Base-by-base conservation (phyloP, 2,797 vertebrate genomes). In the Cyprinella venusta region DNA sequence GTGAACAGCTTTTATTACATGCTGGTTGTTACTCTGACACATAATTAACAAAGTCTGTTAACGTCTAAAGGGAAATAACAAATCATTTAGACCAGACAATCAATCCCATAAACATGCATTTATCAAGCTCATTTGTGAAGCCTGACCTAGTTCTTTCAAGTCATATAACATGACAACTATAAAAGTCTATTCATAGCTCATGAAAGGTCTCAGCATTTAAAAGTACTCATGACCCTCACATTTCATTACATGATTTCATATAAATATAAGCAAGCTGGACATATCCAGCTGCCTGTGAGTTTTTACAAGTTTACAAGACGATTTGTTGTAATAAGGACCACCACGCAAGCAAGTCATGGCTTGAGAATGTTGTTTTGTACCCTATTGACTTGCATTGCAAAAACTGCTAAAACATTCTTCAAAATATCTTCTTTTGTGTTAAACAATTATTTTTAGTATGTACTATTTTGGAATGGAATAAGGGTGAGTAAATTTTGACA, bases 41-140 rank as follows among this genome's bases (percentile, higher is more conserved):
- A 52, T 83, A 83, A 83, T 83, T 61, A 68, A 82, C 72, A 82
- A 82, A 76, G 64, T 83, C 74, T 83, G 38, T 83, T 83, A 77
- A 48, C 13, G 52, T 83, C 74, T 83, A 70, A 76, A 83, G 81
- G 64, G 81, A 83, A 76, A 68, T 75, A 83, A 83, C 74, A 69
- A 76, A 56, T 82, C 50, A 76, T 82, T 82, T 76, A 76, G 24
- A 26, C 64, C 81, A 68, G 38, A 56, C 72, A 70, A 63, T 70
- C 65, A 61, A 83, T 77, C 52, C 52, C 21, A 81, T 75, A 68
- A 54, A 56, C 45, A 48, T 61, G 65, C 65, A 83, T 70, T 78
- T 83, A 83, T 78, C 65, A 70, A 77, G 52, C 54, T 50, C 75
- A 69, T 77, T 45, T 83, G 74, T 77, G 81, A 76, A 77, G 50